phyloP scores from a whole-genome alignment of 2,888 invertebrate species.

The Archips crataeganus region DNA sequence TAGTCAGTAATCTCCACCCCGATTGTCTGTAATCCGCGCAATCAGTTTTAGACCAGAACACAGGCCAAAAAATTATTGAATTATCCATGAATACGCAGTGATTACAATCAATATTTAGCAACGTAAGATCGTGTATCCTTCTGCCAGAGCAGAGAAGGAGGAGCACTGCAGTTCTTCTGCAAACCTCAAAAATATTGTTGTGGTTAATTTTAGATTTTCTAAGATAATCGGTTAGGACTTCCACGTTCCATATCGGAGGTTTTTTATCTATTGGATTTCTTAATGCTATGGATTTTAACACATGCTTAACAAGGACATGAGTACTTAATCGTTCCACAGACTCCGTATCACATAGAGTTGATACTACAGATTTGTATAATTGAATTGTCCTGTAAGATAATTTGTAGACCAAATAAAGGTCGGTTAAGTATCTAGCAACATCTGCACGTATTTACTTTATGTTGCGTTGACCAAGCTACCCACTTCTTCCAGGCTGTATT shows the following conservation, averaged over 20 bases:
- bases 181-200: no score
- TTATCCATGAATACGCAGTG: no score
- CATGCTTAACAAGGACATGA: slow-evolving; percentile 12
- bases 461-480: slow-evolving; percentile 42
- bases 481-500: slow-evolving; percentile 47
- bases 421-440: slow-evolving; percentile 42
- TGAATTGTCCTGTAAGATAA: slow-evolving; percentile 30
- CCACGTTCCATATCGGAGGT: slow-evolving; percentile 37
- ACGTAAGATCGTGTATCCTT: no score
- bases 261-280: neutral
- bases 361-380: slow-evolving; percentile 24
- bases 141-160: no score
- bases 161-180: no score
- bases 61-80: no score
- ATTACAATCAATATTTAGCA: no score
- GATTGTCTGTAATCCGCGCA: no score
- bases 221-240: slow-evolving; percentile 3
- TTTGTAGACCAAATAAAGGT: slow-evolving; percentile 35
- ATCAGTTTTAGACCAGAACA: no score
- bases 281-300: slow-evolving; percentile 29
- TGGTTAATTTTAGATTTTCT: neutral
- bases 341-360: slow-evolving; percentile 21
- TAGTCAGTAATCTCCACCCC: no score
- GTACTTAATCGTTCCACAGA: neutral
- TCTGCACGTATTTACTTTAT: slow-evolving; percentile 36